Conservation (phyloP, 2,888 invertebrate genomes). For the Drosophila percnosoma region DNA sequence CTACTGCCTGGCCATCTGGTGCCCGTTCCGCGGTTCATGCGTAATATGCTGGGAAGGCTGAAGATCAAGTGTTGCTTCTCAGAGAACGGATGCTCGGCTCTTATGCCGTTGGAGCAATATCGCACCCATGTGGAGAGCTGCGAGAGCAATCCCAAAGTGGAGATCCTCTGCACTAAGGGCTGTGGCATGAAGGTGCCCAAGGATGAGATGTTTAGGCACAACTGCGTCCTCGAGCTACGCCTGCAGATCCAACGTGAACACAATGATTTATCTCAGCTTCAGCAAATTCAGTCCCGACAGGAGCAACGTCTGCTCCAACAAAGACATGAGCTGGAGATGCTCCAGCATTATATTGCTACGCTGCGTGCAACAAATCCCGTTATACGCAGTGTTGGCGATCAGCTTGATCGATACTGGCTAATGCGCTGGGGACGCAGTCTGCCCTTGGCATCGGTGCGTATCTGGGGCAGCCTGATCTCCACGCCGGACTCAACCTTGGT, state of each 20-base stretch:
- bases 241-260: conserved; percentile 37
- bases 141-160: conserved; percentile 47
- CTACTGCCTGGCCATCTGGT: conserved; percentile 43
- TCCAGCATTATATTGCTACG: conserved; percentile 61
- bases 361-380: conserved; percentile 59
- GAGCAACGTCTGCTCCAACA: conserved; percentile 46
- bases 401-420: conserved; percentile 61
- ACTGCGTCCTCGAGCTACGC: conserved; percentile 58
- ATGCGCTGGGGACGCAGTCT: conserved; percentile 58
- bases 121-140: conserved; percentile 45
- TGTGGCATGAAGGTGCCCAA: conserved; percentile 54
- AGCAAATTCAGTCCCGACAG: conserved; percentile 34
- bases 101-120: conserved; percentile 40
- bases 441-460: conserved; percentile 42
- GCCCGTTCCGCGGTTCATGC: conserved; percentile 62
- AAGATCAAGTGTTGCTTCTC: conserved; percentile 58
- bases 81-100: conserved; percentile 37
- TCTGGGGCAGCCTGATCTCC: conserved; percentile 65
- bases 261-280: conserved; percentile 30
- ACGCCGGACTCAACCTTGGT: conserved; percentile 63
- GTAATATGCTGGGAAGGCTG: conserved; percentile 60
- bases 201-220: conserved; percentile 57
- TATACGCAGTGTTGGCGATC: conserved; percentile 61
- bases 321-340: conserved; percentile 61
- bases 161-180: conserved; percentile 29